Base-by-base conservation (phyloP, 2,888 invertebrate species). In the Horisme vitalbata region DNA sequence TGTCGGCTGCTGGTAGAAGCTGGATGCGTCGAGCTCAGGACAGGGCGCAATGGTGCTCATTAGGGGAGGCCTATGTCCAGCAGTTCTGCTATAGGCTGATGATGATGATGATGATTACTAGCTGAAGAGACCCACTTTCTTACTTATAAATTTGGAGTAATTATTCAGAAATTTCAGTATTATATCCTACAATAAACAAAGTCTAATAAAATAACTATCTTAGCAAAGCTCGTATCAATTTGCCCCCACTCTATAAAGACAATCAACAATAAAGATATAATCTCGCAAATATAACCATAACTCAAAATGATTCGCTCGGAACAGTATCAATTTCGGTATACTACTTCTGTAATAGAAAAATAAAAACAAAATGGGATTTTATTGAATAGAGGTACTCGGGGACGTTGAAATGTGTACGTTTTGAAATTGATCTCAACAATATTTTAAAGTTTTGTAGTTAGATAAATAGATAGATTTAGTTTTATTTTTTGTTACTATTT, bases 201-300 rank as follows among this genome's bases (percentile, higher is more conserved):
- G 18, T 18, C 18, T 6, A 18, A 5, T 18, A 33, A 32, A 31
- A 41, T 21, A 34, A 10, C 18, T 6, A 2, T 4, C 18, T 5
- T 10, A 27, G 26, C 44, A 26, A 18, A 52, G 38, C 28, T 38
- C 30, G 46, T 55, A 57, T 38, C 52, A 52, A 52, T 55, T 44
- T 48, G 20, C 37, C 34, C 46, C 55, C 52, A 61, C 55, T 59
- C 63, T 63, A 67, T 69, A 63, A 63, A 68, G 61, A 66, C 74
- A 75, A 80, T 79, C 73, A 73, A 64, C 65, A 74, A 79, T 83
- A 79, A 76, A 85, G 85, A 86, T 86, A 63, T 45, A 54, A 84
- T 85, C 84, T 72, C 45, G 47, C 59, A 75, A 76, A 74, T 79
- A 66, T 68, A 67, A 59, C 65, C 57, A 79, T 84, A 83, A 82